Evolutionary conservation across 2,113 vertebrate genomes (phyloP).

Genomic region (Thalassarche chlororhynchos): DNA sequence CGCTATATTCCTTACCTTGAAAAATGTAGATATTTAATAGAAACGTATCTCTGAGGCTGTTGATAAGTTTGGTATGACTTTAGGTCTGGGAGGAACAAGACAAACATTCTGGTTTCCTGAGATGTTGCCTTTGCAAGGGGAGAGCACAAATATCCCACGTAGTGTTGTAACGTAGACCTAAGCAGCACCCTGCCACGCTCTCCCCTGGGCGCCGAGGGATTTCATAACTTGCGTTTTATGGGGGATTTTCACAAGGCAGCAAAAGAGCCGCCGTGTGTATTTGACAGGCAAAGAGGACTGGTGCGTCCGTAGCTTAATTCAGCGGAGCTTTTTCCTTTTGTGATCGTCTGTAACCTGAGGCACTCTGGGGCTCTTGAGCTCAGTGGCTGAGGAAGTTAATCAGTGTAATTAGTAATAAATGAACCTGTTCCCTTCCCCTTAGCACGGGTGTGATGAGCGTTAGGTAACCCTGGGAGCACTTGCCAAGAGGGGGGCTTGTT

Average conservation of each 20-base stretch:
- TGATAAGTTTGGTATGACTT: not conserved
- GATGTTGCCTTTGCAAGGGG: not conserved
- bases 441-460: not conserved
- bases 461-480: not conserved
- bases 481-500: not conserved
- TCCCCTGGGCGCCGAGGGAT: not conserved
- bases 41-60: not conserved
- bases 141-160: fast-evolving
- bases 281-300: not conserved
- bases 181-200: not conserved
- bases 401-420: not conserved
- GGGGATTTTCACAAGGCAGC: not conserved
- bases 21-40: not conserved
- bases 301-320: not conserved
- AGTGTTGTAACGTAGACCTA: fast-evolving
- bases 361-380: not conserved
- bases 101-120: not conserved
- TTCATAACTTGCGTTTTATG: fast-evolving
- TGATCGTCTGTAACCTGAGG: not conserved
- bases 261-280: fast-evolving
- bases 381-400: not conserved
- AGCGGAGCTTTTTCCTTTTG: not conserved
- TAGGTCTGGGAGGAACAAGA: not conserved
- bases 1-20: not conserved
- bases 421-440: not conserved